Evolutionary conservation across 2,888 invertebrate species (phyloP).

Genomic region (Leucophenga maculata): DNA sequence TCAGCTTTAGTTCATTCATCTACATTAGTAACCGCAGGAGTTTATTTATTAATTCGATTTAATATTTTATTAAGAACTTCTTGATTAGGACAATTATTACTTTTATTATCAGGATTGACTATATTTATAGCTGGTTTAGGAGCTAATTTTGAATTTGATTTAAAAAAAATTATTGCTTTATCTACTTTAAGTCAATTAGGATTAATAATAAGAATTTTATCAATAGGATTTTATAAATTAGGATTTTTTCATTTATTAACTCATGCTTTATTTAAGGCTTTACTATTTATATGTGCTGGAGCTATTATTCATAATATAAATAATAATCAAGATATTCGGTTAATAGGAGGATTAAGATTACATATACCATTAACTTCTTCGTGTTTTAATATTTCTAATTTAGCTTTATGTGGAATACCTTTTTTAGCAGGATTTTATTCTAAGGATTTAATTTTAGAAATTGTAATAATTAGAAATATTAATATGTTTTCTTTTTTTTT

Average conservation of each 20-base stretch:
- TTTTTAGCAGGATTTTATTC: slow-evolving; percentile 80
- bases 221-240: slow-evolving; percentile 74
- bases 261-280: slow-evolving; percentile 84
- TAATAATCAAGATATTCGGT: slow-evolving; percentile 79
- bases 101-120: slow-evolving; percentile 75
- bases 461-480: slow-evolving; percentile 74
- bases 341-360: slow-evolving; percentile 74
- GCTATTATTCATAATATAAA: slow-evolving; percentile 78
- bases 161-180: slow-evolving; percentile 85
- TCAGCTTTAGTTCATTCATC: slow-evolving; percentile 86
- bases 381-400: slow-evolving; percentile 76
- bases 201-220: slow-evolving; percentile 80
- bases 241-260: slow-evolving; percentile 82
- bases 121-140: slow-evolving; percentile 77
- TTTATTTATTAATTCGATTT: slow-evolving; percentile 83
- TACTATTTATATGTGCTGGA: slow-evolving; percentile 82
- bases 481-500: slow-evolving; percentile 75
- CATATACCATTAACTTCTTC: slow-evolving; percentile 74
- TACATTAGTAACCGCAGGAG: slow-evolving; percentile 83
- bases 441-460: slow-evolving; percentile 78
- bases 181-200: slow-evolving; percentile 84
- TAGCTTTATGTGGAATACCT: slow-evolving; percentile 78
- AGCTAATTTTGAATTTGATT: slow-evolving; percentile 79
- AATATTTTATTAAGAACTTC: slow-evolving; percentile 73
- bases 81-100: slow-evolving; percentile 73